These are phyloP conservation scores for cat (Felis catus) DNA, from an alignment of 2,113 vertebrate genomes.

Conservation along the genomic window F.catus_Fca126_mat1.0 CM031414.1:57550001-57550500, in stretches of 20 bases:
- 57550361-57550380: background rate
- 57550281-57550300: background rate
- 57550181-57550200: background rate
- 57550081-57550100: background rate
- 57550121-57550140: background rate
- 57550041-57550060: background rate
- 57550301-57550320: background rate
- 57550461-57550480: background rate
- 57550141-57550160: background rate
- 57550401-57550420: background rate
- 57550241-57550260: background rate
- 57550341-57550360: background rate
- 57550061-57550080: background rate
- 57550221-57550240: fast-evolving
- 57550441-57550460: background rate
- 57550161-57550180: background rate
- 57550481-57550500: background rate
- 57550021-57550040: background rate
- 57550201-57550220: background rate
- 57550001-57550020: background rate
- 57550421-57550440: background rate
- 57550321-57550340: too few species aligned
- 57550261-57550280: background rate
- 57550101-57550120: background rate
- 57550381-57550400: background rate